Conservation (phyloP, 2,797 vertebrate species). For the Xenentodon cancila region DNA sequence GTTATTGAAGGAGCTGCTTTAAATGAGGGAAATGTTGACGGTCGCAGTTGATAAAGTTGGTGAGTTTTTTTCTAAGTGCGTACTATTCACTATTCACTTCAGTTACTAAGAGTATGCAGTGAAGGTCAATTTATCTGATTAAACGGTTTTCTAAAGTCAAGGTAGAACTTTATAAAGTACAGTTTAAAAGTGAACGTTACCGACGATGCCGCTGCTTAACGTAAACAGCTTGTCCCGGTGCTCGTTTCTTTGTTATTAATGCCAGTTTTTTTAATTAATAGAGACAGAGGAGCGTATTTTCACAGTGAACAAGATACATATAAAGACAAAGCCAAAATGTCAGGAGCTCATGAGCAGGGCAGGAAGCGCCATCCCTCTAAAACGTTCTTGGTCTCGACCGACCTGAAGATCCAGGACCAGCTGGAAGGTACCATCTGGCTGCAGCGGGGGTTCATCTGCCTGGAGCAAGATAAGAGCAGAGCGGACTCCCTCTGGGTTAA, state of each 20-base stretch:
- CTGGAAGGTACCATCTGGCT: conserved; percentile 80
- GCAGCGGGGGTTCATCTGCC: conserved; percentile 79
- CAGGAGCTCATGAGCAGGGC: conserved; percentile 58
- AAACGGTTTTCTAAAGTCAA: not conserved
- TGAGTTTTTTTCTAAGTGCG: conserved; percentile 38
- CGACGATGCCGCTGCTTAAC: conserved; percentile 4
- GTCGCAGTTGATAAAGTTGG: conserved; percentile 45
- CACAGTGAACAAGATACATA: not conserved
- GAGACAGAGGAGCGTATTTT: conserved; percentile 3
- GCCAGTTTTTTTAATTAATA: not conserved
- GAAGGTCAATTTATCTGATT: not conserved
- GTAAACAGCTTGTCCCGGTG: not conserved
- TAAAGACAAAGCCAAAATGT: conserved; percentile 61
- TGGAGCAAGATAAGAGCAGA: conserved; percentile 68
- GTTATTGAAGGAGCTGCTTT: conserved; percentile 59
- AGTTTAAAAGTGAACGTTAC: conserved; percentile 22
- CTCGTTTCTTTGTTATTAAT: not conserved
- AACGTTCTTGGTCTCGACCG: conserved; percentile 74
- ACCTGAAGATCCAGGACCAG: conserved; percentile 75
- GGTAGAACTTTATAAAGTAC: not conserved
- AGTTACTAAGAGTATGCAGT: not conserved
- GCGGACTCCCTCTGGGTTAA: conserved; percentile 76
- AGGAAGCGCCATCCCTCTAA: conserved; percentile 70
- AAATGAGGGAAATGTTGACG: conserved; percentile 50
- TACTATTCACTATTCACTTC: not conserved